Evolutionary conservation across 2,113 vertebrate species (phyloP), one percentile per base, ranked within the genome.

Genomic region (Paraplagusia blochii): DNA sequence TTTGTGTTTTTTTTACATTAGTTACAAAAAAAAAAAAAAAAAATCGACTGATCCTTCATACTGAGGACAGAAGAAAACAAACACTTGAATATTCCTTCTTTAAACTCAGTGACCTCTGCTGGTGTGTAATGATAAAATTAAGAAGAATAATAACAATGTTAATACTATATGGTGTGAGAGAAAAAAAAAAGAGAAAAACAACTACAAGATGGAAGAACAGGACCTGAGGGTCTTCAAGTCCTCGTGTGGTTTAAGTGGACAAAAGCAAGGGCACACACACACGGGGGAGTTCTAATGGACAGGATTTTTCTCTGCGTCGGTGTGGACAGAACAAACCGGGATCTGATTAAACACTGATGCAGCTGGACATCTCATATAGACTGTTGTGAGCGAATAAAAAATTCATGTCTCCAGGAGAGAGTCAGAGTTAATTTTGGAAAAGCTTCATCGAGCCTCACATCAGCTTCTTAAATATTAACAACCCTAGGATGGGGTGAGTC

Each of bases 1-100:
- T 84, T 91, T 93, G 93, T 93, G 90, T 94, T 29, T 29, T 29
- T 96, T 91, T 92, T 98, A 99, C 95, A 99, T 97, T 97, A 97
- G 95, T 95, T 99, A 98, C 94, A 96, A 92, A 93, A 94, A 40
- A 81, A 83, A 92, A 88, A 92, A 92, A 93, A 38, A 38, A 11
- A 12, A 40, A 96, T 95, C 88, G 82, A 82, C 78, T 90, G 91
- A 94, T 93, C 94, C 94, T 97, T 96, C 95, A 96, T 95, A 90
- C 80, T 22, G 63, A 91, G 90, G 90, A 89, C 56, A 78, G 61
- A 63, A 67, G 47, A 75, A 70, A 71, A 72, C 22, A 68, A 58
- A 63, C n/a, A 35, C 79, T 86, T 84, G 84, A 76, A 90, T 93
- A 94, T 92, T 93, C 88, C 71, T 91, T 91, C 76, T 89, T 93